phyloP scores from a whole-genome alignment of 2,113 vertebrate species.

The Ciconia stormi region DNA sequence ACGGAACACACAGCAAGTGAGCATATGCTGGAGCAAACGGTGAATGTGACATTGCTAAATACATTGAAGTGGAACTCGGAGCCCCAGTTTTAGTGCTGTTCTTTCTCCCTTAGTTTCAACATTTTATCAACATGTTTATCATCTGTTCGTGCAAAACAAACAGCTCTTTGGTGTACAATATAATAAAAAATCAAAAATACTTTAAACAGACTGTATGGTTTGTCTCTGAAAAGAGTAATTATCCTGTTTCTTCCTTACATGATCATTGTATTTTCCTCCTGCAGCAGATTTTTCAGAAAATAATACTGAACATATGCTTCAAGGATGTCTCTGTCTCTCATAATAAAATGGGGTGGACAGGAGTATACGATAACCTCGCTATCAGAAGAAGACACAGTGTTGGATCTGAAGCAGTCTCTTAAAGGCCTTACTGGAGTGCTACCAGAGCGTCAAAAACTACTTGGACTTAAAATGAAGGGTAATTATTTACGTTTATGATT shows the following conservation, averaged over 20 bases:
- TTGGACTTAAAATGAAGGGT: conserved; percentile 98
- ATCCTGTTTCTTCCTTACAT: not conserved
- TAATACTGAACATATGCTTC: conserved; percentile 68
- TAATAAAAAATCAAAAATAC: not conserved
- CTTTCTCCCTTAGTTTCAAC: not conserved
- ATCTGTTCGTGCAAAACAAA: not conserved
- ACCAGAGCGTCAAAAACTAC: conserved; percentile 94
- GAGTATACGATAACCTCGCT: conserved; percentile 95
- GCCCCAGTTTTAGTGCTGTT: not conserved
- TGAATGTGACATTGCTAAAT: conserved; percentile 11
- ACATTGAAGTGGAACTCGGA: not conserved
- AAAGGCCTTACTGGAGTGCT: conserved; percentile 95
- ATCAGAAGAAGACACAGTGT: conserved; percentile 94
- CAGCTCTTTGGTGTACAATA: not conserved
- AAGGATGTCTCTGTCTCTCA: conserved; percentile 95
- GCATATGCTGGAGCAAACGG: not conserved
- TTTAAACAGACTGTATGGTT: not conserved
- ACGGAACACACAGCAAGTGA: not conserved
- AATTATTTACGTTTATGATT: not conserved
- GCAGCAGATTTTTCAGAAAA: conserved; percentile 46
- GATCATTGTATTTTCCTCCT: not conserved
- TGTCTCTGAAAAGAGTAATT: not conserved
- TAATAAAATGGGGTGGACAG: conserved; percentile 98
- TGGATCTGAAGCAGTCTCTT: conserved; percentile 96
- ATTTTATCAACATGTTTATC: not conserved